Evolutionary conservation across 2,113 vertebrate genomes (phyloP), one percentile per base, ranked within the genome.

Genomic region (Istiophorus platypterus): DNA sequence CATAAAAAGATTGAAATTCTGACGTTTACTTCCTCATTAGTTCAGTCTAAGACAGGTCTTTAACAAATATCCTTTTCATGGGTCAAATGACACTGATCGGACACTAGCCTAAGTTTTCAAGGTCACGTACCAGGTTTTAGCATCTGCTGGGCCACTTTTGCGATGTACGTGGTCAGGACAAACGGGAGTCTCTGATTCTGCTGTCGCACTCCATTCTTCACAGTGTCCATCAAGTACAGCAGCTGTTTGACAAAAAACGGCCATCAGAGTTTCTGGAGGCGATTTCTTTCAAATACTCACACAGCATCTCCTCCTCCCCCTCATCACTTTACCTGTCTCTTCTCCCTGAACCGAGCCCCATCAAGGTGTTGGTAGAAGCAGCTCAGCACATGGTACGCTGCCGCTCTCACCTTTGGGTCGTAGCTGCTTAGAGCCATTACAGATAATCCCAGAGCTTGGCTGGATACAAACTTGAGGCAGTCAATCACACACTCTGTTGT

Each of bases 391-490:
- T 95, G 94, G 49, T 97, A 99, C 0, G 97, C 97, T 0, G 95
- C 95, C 0, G 97, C 97, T 78, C 98, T 93, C 93, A 97, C 87
- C 74, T 93, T 96, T 37, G 95, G 83, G 91, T 99, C 97, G 0
- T 96, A 97, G 92, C 98, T 99, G 86, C 98, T 99, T n/a, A 99
- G 96, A 5, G 97, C 95, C 42, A 92, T 93, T 4, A 97, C 81
- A 0, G 96, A 96, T 1, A 99, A 82, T 1, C 97, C 97, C 34
- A 99, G 85, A 49, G 97, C 96, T 4, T 97, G 96, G 64, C 96
- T 94, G 59, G 97, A 97, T 5, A 98, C 93, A 78, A 99, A 99
- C 90, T 96, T 99, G 9, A 94, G 90, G 89, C 98, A 99, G 42
- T 98, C 97, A 42, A 99, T 92, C 59, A 97, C 95, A 54, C 94